Conservation (phyloP, 2,888 invertebrate genomes). For the Dichetophora obliterata region DNA sequence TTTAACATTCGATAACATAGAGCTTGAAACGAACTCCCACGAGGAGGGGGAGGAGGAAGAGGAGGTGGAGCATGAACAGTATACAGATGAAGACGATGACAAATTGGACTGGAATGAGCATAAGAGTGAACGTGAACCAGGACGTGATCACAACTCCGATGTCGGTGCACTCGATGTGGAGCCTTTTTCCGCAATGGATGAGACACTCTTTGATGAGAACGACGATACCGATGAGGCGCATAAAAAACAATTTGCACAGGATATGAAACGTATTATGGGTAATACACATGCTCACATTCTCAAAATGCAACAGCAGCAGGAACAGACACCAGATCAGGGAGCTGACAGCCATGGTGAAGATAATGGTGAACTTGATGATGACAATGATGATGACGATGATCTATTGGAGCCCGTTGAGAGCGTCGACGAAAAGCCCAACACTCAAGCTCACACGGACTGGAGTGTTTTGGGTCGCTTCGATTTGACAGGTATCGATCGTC, state of each 20-base stretch:
- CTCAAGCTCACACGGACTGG: slow-evolving; percentile 63
- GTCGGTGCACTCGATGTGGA: neutral
- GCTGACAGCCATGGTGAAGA: neutral
- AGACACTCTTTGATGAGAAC: slow-evolving; percentile 58
- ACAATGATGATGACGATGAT: slow-evolving; percentile 52
- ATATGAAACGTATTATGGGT: slow-evolving; percentile 69
- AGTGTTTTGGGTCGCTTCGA: slow-evolving; percentile 62
- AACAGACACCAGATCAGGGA: neutral
- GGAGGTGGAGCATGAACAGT: slow-evolving; percentile 37
- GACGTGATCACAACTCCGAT: slow-evolving; percentile 10
- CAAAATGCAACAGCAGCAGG: slow-evolving; percentile 39
- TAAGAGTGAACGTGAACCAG: neutral
- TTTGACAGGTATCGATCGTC: slow-evolving; percentile 59
- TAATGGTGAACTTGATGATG: slow-evolving; percentile 10
- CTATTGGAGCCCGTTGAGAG: slow-evolving; percentile 47
- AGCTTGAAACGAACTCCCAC: slow-evolving; percentile 48
- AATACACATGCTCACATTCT: slow-evolving; percentile 58
- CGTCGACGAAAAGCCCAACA: neutral
- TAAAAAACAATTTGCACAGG: slow-evolving; percentile 66
- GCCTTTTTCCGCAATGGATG: slow-evolving; percentile 55
- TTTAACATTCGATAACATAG: slow-evolving; percentile 60
- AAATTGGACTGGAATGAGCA: slow-evolving; percentile 8
- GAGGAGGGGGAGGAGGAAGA: slow-evolving; percentile 53
- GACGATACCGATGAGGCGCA: slow-evolving; percentile 64
- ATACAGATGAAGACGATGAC: slow-evolving; percentile 22